A percentile compares a stretch with the other conserved stretches of the same genome.
Evolutionary conservation across 1,140 invertebrate species (phyloP).

Genomic region (Drosophila seguyi): DNA sequence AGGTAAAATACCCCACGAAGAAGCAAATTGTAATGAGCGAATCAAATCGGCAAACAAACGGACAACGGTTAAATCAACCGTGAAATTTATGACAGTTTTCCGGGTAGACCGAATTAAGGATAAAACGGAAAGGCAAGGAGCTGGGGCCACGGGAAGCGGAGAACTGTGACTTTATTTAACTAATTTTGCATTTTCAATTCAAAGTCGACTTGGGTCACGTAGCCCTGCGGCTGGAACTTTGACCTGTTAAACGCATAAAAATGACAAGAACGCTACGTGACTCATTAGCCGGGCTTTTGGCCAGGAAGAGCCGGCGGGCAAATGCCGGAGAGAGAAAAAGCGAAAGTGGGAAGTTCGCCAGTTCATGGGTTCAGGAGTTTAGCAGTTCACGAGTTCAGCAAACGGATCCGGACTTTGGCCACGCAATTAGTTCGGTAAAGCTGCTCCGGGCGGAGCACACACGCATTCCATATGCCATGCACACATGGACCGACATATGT

Average conservation of each 20-base stretch:
- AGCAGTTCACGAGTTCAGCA: slow-evolving; percentile 38
- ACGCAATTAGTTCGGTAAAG: slow-evolving; percentile 55
- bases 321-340: background rate
- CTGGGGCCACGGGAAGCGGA: background rate
- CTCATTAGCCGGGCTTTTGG: slow-evolving; percentile 58
- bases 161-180: slow-evolving; percentile 57
- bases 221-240: slow-evolving; percentile 55
- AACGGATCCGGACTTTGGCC: slow-evolving; percentile 37
- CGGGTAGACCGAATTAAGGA: slow-evolving; percentile 4
- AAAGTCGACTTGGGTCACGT: slow-evolving; percentile 62
- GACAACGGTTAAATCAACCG: slow-evolving; percentile 63
- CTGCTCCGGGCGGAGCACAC: slow-evolving; percentile 30
- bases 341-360: slow-evolving; percentile 18
- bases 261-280: slow-evolving; percentile 77
- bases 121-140: background rate
- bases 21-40: slow-evolving; percentile 18
- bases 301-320: slow-evolving; percentile 15
- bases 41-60: slow-evolving; percentile 43
- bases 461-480: slow-evolving; percentile 9
- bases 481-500: slow-evolving; percentile 10
- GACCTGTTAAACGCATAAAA: slow-evolving; percentile 73
- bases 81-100: slow-evolving; percentile 74
- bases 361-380: slow-evolving; percentile 34
- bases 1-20: slow-evolving; percentile 1
- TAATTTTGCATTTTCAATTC: slow-evolving; percentile 75